Percentiles rank a stretch among this genome's conserved stretches.
phyloP scores from a whole-genome alignment of 2,113 vertebrate genomes.

The Chamaetylas fuelleborni region DNA sequence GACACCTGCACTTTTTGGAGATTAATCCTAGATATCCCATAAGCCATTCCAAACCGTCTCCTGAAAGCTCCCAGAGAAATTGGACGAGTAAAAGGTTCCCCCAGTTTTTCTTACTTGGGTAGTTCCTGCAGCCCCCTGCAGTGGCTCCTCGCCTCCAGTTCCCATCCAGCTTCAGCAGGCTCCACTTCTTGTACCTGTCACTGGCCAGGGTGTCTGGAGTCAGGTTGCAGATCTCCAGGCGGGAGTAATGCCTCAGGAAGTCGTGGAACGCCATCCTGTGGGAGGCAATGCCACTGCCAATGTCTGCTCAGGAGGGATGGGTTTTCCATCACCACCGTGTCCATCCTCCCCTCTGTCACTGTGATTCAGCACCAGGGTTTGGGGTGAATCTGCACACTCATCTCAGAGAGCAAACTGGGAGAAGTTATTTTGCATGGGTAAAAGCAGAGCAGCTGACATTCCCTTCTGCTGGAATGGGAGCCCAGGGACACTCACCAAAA shows the following conservation, averaged over 20 bases:
- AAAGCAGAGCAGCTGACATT: not conserved
- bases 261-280: conserved; percentile 90
- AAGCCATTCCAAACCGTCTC: not conserved
- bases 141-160: conserved; percentile 91
- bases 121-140: conserved; percentile 91
- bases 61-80: not conserved
- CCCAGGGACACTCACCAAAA: conserved; percentile 80
- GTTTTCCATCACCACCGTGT: not conserved
- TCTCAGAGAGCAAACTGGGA: not conserved
- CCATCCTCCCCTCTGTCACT: not conserved
- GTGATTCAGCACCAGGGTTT: not conserved
- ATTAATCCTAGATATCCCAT: not conserved
- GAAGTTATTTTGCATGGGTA: not conserved
- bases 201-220: conserved; percentile 87
- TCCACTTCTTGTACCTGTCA: conserved; percentile 87
- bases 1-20: not conserved
- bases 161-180: conserved; percentile 84
- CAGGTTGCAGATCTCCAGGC: conserved; percentile 93
- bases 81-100: not conserved
- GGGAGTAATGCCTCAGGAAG: conserved; percentile 87
- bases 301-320: fast-evolving
- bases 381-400: not conserved
- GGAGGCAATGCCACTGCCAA: not conserved
- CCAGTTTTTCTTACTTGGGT: conserved; percentile 72
- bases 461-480: not conserved